Evolutionary conservation across 2,113 vertebrate genomes (phyloP), one percentile per base, ranked within the genome.

Genomic region (Nerophis ophidion): DNA sequence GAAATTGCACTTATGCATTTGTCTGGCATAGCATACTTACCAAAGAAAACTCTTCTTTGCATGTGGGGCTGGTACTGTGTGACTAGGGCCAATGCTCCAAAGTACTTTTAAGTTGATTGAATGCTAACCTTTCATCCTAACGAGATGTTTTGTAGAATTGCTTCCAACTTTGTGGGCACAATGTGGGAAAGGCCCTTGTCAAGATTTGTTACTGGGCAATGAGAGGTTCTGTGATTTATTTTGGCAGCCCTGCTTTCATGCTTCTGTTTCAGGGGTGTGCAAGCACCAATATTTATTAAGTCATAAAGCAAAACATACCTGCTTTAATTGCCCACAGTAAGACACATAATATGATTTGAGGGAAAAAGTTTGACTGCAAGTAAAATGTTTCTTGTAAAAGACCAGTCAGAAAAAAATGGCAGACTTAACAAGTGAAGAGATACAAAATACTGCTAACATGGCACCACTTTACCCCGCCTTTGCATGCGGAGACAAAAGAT

Each of bases 181-280:
- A 26, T 26, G 38, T 40, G 38, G 38, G 38, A 1, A 40, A 40
- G 40, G 40, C 10, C 40, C 40, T 44, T 12, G 40, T 44, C 40
- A 12, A 44, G 40, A 44, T 44, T 12, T 44, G 40, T 44, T 44
- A 44, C 40, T 44, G 10, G 40, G 40, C 40, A 44, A 44, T 44
- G 40, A 44, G 40, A 6, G 38, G 3, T 56, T 38, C 36, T 17
- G 54, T 40, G 54, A 56, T 56, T 42, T 56, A 56, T 56, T 42
- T 44, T 16, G n/a, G 54, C 16, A 42, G 38, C n/a, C 53, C 36
- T 12, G 36, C 52, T 55, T 55, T 35, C 16, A 7, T 36, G n/a
- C 54, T 56, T 42, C 9, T 42, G 40, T 42, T 42, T 4, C 54
- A 42, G 16, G 16, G 16, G 38, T 38, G 36, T 12, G 54, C 54